Base-by-base conservation (phyloP, 2,113 vertebrate species). In the Balaenoptera acutorostrata region DNA sequence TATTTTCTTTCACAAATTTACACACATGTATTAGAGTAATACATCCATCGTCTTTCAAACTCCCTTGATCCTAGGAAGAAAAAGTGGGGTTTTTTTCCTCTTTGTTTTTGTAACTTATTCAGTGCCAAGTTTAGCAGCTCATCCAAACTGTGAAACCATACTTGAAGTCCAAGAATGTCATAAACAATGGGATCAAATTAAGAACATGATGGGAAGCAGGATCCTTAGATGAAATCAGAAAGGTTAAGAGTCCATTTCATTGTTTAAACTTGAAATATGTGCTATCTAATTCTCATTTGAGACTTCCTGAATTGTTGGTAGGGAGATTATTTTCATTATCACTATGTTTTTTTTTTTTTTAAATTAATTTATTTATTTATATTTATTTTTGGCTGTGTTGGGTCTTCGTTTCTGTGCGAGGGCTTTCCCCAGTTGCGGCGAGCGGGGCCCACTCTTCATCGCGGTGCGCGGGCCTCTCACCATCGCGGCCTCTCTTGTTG, bases 161-260 rank as follows among this genome's bases (percentile, higher is more conserved):
- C 72, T 95, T 66, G 36, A 90, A 91, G 90, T 59, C 59, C 82
- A 91, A 41, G 75, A 85, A 55, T 82, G 33, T 85, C 90, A 52
- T 39, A 64, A 95, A 63, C 64, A 64, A 39, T 49, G 41, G 77
- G 75, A 41, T 94, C 64, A 88, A 90, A 84, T 92, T 83, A 82
- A 84, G 59, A 80, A 66, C 84, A 91, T 23, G 20, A 61, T 36
- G 44, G 72, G 90, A 97, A 81, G 8, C 15, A 31, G 64, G 20
- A 49, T n/a, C 41, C 52, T 71, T 77, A 44, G 25, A 78, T 91
- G 46, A 94, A 95, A 88, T 69, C 71, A 75, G 59, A 92, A 87
- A 97, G 77, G 71, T 94, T 77, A 86, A 96, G 82, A n/a, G 90
- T 93, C 44, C 27, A 72, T 82, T 90, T 90, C 68, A 90, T 74